These are phyloP conservation scores for Litocranius walleri DNA, from an alignment of 2,113 vertebrate species.

Conservation along the genomic window DNA sequence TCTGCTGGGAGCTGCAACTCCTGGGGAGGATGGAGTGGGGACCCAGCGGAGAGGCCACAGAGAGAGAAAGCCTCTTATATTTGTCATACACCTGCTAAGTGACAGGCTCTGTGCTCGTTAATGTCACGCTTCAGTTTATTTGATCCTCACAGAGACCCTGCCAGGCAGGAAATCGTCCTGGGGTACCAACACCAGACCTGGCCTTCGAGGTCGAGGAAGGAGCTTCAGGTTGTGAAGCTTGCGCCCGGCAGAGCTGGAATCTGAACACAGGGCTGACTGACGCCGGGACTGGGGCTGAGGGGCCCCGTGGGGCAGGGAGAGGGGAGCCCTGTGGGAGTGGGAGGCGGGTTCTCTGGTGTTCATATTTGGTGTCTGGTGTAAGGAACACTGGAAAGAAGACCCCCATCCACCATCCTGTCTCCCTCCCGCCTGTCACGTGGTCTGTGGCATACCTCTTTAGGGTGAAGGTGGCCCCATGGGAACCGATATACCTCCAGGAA, in stretches of 20 bases:
- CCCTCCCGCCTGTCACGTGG: rapidly evolving
- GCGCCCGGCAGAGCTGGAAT: background rate
- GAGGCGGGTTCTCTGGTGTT: background rate
- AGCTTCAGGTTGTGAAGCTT: background rate
- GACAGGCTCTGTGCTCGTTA: rapidly evolving
- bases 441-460: background rate
- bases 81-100: background rate
- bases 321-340: background rate
- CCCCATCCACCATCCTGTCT: rapidly evolving
- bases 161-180: background rate
- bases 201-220: background rate
- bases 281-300: background rate
- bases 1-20: background rate
- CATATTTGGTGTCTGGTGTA: background rate
- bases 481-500: background rate
- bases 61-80: background rate
- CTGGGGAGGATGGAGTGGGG: background rate
- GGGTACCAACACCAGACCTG: background rate
- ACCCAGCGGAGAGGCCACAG: background rate
- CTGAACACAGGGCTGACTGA: background rate
- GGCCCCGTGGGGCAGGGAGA: too few species aligned
- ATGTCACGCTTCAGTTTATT: rapidly evolving
- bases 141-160: background rate
- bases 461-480: background rate
- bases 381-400: background rate